phyloP scores from a whole-genome alignment of 2,113 vertebrate species.

The Sturnira hondurensis region DNA sequence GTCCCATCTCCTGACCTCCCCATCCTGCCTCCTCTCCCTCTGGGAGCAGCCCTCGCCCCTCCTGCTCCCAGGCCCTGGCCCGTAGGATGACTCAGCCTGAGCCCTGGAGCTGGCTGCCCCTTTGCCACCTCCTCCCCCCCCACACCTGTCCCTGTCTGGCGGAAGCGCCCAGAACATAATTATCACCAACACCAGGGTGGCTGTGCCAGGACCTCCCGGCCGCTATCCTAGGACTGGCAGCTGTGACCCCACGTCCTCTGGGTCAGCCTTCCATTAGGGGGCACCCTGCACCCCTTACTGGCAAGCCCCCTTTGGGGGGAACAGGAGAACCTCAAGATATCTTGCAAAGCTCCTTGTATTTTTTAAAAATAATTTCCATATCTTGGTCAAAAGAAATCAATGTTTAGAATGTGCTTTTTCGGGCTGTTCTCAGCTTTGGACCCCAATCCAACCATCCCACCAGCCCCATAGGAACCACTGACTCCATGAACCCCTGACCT shows the following conservation, averaged over 20 bases:
- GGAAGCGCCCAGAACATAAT: neutral
- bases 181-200: neutral
- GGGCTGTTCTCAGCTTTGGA: neutral
- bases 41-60: neutral
- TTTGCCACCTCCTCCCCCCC: neutral
- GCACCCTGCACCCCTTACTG: neutral
- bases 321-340: neutral
- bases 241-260: neutral
- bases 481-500: too few species aligned
- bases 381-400: neutral
- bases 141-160: slow-evolving; percentile 5
- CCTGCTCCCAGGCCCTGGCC: neutral
- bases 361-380: neutral
- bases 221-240: neutral
- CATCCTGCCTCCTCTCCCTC: neutral
- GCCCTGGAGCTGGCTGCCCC: neutral
- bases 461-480: neutral
- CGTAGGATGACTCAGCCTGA: neutral
- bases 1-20: neutral
- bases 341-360: neutral
- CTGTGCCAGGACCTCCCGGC: neutral
- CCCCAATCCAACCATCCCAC: accelerated
- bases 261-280: neutral
- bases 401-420: neutral
- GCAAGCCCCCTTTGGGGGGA: neutral